Evolutionary conservation across 2,113 vertebrate genomes (phyloP).

Genomic region (Athene cunicularia): DNA sequence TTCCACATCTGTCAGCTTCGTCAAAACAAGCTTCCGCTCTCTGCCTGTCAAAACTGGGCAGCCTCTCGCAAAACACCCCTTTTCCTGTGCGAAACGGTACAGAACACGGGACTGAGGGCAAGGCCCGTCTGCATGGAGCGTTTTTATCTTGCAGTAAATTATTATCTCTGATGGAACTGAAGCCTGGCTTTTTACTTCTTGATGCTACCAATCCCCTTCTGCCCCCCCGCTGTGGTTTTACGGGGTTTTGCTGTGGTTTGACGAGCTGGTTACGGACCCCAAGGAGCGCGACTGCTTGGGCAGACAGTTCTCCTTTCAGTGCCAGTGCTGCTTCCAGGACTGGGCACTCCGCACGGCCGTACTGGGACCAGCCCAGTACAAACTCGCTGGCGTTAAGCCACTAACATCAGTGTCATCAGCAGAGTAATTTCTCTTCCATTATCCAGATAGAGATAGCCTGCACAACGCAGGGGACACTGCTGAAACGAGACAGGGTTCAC

Average conservation of each 20-base stretch:
- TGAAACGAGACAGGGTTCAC: background rate
- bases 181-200: background rate
- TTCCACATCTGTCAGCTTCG: slow-evolving; percentile 41
- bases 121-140: rapidly evolving
- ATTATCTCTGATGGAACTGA: rapidly evolving
- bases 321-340: background rate
- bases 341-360: rapidly evolving
- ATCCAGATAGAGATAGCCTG: background rate
- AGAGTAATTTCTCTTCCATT: background rate
- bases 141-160: background rate
- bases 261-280: background rate
- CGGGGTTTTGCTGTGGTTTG: background rate
- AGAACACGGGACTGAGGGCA: background rate
- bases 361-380: background rate
- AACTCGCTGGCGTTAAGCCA: background rate
- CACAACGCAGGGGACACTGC: background rate
- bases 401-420: no score
- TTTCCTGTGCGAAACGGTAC: background rate
- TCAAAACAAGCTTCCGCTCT: slow-evolving; percentile 39
- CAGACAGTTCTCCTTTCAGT: no score
- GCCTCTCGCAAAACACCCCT: slow-evolving; percentile 55
- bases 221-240: background rate
- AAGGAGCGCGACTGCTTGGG: rapidly evolving
- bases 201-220: background rate
- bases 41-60: slow-evolving; percentile 33